These are phyloP conservation scores for Dendrophyllia cribrosa DNA, from an alignment of 64 coral and sea anemone species.

Conservation along the genomic window DNA sequence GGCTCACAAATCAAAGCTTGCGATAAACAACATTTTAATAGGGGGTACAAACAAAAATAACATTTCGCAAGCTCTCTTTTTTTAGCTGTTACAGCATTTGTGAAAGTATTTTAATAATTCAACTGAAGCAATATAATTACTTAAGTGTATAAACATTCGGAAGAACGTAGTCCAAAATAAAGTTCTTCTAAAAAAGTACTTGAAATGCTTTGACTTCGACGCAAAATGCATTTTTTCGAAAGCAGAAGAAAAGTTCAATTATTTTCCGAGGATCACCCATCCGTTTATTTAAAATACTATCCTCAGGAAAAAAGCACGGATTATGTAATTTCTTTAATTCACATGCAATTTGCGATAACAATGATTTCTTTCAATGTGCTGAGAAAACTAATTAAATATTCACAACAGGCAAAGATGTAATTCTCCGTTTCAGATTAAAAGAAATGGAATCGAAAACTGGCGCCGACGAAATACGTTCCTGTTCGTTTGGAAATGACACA, in stretches of 20 bases:
- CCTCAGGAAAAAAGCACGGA: neutral
- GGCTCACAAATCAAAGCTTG: no score
- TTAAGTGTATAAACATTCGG: no score
- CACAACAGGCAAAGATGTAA: neutral
- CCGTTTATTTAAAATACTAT: no score
- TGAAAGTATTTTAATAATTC: no score
- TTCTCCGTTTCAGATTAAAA: neutral
- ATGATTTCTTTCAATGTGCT: neutral
- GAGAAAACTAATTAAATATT: conserved; percentile 30
- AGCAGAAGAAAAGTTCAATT: neutral
- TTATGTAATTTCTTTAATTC: neutral
- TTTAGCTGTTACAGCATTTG: no score
- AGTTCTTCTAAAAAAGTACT: neutral
- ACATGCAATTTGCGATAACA: neutral
- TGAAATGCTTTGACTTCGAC: neutral
- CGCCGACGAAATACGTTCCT: neutral
- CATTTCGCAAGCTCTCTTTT: no score
- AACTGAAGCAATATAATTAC: no score
- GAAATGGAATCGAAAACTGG: neutral
- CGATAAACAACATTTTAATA: neutral
- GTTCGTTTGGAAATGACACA: neutral
- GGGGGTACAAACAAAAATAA: no score
- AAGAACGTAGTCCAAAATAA: neutral
- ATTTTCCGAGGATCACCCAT: neutral
- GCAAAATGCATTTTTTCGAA: neutral